Evolutionary conservation across 2,888 invertebrate species (phyloP).

Genomic region (Ashinkailepas kermadecensis): DNA sequence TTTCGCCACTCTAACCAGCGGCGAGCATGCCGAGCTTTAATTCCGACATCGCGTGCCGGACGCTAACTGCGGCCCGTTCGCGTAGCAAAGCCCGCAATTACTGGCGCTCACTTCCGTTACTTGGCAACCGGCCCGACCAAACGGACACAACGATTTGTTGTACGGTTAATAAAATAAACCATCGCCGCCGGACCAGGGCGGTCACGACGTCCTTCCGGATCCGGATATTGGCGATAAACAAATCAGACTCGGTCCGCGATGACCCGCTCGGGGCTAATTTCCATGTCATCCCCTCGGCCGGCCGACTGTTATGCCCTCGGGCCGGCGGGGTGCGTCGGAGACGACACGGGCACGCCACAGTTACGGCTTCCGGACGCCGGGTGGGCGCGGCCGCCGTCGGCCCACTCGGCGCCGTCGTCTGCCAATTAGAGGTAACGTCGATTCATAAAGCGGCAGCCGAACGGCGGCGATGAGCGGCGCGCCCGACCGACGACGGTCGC

Average conservation of each 20-base stretch:
- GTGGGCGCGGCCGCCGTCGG: no score
- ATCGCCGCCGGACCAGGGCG: background rate
- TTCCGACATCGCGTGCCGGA: no score
- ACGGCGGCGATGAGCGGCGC: background rate
- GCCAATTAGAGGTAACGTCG: background rate
- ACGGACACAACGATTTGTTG: background rate
- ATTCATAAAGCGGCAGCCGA: background rate
- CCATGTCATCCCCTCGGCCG: background rate
- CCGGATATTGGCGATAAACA: constrained; percentile 9
- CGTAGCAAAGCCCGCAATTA: background rate
- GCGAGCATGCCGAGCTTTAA: no score
- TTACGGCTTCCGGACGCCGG: background rate
- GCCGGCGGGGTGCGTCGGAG: no score
- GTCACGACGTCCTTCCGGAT: background rate
- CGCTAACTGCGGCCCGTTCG: no score
- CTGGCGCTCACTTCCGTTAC: background rate
- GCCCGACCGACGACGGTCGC: background rate
- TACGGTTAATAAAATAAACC: background rate
- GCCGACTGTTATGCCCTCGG: background rate
- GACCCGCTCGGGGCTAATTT: background rate
- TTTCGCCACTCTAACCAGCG: no score
- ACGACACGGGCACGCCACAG: background rate
- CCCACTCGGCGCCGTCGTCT: background rate
- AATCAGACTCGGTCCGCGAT: background rate
- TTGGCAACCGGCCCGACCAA: background rate